phyloP scores from a whole-genome alignment of 2,113 vertebrate species.

The Platysternon megacephalum region DNA sequence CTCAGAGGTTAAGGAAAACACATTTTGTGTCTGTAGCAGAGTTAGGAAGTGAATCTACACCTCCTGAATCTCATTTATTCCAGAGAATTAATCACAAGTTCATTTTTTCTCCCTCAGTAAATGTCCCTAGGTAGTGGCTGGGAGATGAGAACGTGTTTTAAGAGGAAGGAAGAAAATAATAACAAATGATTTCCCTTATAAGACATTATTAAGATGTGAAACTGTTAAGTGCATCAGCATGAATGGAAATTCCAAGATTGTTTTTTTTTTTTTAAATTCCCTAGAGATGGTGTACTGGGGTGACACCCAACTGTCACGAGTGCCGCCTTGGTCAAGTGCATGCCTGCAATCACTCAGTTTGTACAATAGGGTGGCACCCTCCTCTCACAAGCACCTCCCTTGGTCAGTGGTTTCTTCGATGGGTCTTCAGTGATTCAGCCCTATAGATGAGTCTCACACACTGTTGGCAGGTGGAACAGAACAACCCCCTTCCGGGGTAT shows the following conservation, averaged over 20 bases:
- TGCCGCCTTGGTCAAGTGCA: no score
- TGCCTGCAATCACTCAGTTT: no score
- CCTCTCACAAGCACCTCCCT: no score
- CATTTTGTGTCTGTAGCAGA: neutral
- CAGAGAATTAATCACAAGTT: neutral
- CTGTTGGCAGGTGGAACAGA: no score
- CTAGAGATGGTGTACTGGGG: no score
- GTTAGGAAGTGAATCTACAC: neutral
- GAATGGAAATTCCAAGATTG: neutral
- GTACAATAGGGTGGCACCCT: no score
- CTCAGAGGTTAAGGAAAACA: no score
- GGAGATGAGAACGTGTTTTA: neutral
- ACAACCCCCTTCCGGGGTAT: no score
- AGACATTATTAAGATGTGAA: neutral
- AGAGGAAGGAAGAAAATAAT: constrained; percentile 23
- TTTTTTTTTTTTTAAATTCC: neutral
- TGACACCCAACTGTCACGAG: no score
- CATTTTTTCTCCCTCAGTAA: neutral
- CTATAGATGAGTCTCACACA: no score
- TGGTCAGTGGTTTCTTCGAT: no score
- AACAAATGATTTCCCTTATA: neutral
- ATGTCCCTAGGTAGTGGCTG: neutral
- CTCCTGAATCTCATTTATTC: neutral
- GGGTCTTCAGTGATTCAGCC: no score
- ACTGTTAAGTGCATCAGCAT: neutral